These are phyloP conservation scores for Drosophila micromelanica DNA, from an alignment of 1,140 invertebrate species.

Conservation along the genomic window DNA sequence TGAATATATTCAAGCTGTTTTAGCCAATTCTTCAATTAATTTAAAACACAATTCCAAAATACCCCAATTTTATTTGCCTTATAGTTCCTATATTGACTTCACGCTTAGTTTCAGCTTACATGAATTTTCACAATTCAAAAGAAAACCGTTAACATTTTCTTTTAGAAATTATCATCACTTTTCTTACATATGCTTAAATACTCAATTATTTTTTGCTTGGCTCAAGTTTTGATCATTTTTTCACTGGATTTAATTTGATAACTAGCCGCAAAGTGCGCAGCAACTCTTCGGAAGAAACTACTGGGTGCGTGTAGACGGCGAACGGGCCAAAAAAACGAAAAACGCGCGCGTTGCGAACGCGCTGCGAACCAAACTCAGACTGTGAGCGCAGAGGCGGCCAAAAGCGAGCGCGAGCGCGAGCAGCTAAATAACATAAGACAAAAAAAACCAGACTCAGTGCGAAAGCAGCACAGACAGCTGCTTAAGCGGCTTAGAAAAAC, in stretches of 20 bases:
- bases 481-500: constrained; percentile 42
- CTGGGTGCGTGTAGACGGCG: constrained; percentile 6
- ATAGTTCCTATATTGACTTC: neutral
- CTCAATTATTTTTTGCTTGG: constrained; percentile 55
- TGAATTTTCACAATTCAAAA: constrained; percentile 4
- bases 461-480: constrained; percentile 33
- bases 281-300: constrained; percentile 25
- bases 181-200: constrained; percentile 54
- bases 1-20: too few relatives aligned
- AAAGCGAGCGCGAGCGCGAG: constrained; percentile 17
- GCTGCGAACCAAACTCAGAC: constrained; percentile 66
- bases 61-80: too few relatives aligned
- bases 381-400: constrained; percentile 29
- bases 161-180: constrained; percentile 20
- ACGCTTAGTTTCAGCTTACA: neutral
- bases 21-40: too few relatives aligned
- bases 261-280: constrained; percentile 64
- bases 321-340: constrained; percentile 14
- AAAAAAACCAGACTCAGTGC: constrained; percentile 28
- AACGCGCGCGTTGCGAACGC: constrained; percentile 72
- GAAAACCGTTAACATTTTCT: constrained; percentile 37
- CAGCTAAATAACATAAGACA: constrained; percentile 14
- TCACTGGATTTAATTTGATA: constrained; percentile 51
- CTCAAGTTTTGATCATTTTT: constrained; percentile 44
- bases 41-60: too few relatives aligned